Evolutionary conservation across 2,113 vertebrate species (phyloP), one percentile per base, ranked within the genome.

Genomic region (Spermophilus dauricus): DNA sequence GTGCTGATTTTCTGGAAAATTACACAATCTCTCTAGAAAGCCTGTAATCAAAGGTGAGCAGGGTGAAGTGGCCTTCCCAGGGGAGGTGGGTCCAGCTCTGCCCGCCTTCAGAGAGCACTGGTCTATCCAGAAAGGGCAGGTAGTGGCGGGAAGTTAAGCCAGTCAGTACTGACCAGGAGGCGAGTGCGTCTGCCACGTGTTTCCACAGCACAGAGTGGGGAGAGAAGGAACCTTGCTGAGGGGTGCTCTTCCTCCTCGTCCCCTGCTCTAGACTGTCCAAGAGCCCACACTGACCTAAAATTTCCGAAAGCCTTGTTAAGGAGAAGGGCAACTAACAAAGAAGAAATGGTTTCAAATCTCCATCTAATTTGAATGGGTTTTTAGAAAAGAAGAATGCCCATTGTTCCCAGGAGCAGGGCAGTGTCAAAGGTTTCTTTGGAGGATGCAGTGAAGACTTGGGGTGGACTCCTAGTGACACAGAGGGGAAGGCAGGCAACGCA

Each of bases 1-100:
- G 30, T 56, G 51, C 75, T 91, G 51, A 65, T 83, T 93, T 91
- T 95, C 77, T 67, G n/a, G 75, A 72, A 96, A 77, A 70, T 83
- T 17, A 51, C 34, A n/a, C 37, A 16, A 51, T 76, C 72, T 95
- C 34, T 6, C 24, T 82, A 56, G 86, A 72, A 90, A 82, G 77
- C 86, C 83, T 13, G 42, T 70, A 14, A 73, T 32, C 37, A 34
- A 75, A 91, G 61, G 34, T 51, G n/a, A 96, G 30, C 37, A 72
- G 39, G 7, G 61, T 67, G 56, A 72, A 56, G 86, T 63, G 82
- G 94, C 63, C 67, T 90, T 86, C 76, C 13, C 28, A 16, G 48
- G 8, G 22, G n/a, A 90, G 85, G 61, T 1, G 51, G 37, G 77
- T n/a, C 56, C 32, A 22, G 11, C 48, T 13, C 26, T 17, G 39